Conservation (phyloP, 2,888 invertebrate genomes). For the Acrobasis repandana region DNA sequence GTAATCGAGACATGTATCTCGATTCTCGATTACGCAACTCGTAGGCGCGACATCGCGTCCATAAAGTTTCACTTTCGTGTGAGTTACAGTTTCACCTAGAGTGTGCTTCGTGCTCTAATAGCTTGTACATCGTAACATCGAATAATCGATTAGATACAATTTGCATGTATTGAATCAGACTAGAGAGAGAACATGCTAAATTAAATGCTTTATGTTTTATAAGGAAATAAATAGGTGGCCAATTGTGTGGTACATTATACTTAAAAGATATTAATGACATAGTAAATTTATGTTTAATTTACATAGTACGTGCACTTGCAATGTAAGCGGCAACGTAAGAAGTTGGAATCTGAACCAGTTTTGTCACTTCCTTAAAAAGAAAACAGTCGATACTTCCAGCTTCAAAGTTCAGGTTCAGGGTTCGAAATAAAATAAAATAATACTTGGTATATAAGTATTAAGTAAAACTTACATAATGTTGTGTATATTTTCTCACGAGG, state of each 20-base stretch:
- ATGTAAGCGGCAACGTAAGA: not conserved
- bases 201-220: not conserved
- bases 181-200: not conserved
- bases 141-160: slow-evolving; percentile 19
- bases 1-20: slow-evolving; percentile 54
- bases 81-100: slow-evolving; percentile 62
- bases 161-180: not conserved
- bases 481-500: not conserved
- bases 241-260: not conserved
- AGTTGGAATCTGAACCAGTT: slow-evolving; percentile 1
- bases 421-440: slow-evolving; percentile 5
- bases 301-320: not conserved
- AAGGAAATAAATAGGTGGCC: not conserved
- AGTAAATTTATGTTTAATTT: not conserved
- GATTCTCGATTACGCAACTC: slow-evolving; percentile 56
- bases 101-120: slow-evolving; percentile 37
- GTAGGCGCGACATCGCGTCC: slow-evolving; percentile 52
- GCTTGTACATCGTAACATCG: slow-evolving; percentile 13
- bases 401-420: slow-evolving; percentile 20
- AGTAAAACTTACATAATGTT: slow-evolving; percentile 2
- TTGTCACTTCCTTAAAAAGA: not conserved
- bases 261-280: not conserved
- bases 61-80: slow-evolving; percentile 76
- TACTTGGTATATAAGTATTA: not conserved
- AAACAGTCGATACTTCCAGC: not conserved